phyloP scores from a whole-genome alignment of 2,888 invertebrate genomes.

The Eristalis tenax region DNA sequence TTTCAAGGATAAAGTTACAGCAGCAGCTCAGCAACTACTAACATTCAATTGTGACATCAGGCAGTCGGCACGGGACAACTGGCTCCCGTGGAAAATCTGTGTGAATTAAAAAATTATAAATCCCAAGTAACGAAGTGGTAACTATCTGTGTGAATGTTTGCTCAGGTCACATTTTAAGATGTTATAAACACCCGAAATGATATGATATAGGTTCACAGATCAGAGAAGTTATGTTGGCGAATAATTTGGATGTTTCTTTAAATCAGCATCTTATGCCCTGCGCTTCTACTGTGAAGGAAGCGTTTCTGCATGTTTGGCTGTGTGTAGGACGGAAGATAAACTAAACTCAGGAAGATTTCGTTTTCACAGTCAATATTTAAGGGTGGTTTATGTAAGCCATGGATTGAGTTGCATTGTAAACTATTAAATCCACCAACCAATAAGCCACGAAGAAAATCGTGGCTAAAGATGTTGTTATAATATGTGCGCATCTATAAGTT shows the following conservation, averaged over 20 bases:
- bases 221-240: background rate
- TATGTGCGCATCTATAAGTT: no score
- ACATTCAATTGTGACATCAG: background rate
- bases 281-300: no score
- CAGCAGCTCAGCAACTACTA: background rate
- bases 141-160: constrained; percentile 35
- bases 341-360: no score
- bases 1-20: constrained; percentile 45
- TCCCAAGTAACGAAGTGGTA: constrained; percentile 34
- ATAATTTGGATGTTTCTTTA: background rate
- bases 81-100: constrained; percentile 28
- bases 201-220: background rate
- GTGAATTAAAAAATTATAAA: constrained; percentile 25
- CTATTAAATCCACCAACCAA: no score
- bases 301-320: no score
- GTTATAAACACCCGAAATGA: background rate
- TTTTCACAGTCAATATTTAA: no score
- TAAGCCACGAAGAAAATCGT: no score
- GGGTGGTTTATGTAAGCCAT: no score
- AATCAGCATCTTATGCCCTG: background rate
- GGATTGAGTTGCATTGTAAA: no score
- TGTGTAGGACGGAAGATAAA: no score
- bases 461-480: no score
- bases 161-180: constrained; percentile 12
- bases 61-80: background rate